Base-by-base conservation (phyloP, 2,888 invertebrate species). In the Andrena hattorfiana region DNA sequence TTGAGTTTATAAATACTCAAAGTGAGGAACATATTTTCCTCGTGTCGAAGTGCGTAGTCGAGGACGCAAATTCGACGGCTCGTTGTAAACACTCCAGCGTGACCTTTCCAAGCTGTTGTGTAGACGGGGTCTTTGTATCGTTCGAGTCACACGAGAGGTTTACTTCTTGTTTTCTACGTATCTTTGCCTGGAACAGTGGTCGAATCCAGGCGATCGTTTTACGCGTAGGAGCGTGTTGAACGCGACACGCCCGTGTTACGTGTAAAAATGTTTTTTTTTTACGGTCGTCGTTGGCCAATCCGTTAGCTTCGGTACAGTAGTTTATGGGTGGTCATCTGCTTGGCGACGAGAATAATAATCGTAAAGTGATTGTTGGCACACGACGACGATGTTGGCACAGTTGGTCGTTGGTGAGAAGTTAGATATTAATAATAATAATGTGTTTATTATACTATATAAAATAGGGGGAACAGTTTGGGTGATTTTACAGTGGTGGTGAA, bases 261-360 rank as follows among this genome's bases (percentile, higher is more conserved):
- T 72, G 79, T 75, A 70, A 83, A 85, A 83, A 71, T 85, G 59
- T 48, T 67, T 23, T 73, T 42, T 42, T 42, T 85, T 77, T 69
- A 74, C 66, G 64, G 28, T 68, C 35, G 67, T 54, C 64, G 42
- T 59, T 23, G 28, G 26, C 13, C 64, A 69, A 30, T 79, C 79
- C 84, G 79, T 85, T 85, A 85, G 63, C 35, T 20, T 13, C 26
- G 51, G 49, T 75, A 70, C 26, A 48, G 42, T 77, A 67, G 59
- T 77, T 76, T 73, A 78, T 49, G 28, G 62, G 30, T 35, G 54
- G 26, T 66, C 63, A 62, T 42, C 23, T 67, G 72, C 26, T 49
- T 13, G 62, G 32, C 60, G 73, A 64, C 32, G 48, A 49, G 86
- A 83, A 85, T 85, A 73, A 75, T 75, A 85, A 85, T 81, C 68